Conservation (phyloP, 2,113 vertebrate genomes). For the Lophius piscatorius region DNA sequence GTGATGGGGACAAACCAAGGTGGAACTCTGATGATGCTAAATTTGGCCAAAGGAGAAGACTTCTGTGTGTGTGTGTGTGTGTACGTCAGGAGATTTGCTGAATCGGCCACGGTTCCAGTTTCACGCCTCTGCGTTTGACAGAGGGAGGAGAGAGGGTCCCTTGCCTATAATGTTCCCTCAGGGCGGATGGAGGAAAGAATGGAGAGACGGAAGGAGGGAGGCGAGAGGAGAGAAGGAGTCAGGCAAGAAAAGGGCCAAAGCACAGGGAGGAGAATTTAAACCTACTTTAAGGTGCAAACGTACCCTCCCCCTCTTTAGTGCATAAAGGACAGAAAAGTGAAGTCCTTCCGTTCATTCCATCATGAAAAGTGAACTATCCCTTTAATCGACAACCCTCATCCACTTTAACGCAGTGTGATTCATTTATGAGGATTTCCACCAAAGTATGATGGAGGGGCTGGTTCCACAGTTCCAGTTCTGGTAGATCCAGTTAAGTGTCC, state of each 20-base stretch:
- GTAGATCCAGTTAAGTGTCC: no score
- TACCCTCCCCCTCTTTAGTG: conserved; percentile 11
- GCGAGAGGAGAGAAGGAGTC: no score
- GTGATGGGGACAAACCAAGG: conserved; percentile 81
- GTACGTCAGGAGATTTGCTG: conserved; percentile 79
- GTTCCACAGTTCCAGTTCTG: no score
- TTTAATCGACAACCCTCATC: no score
- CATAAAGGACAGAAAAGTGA: no score
- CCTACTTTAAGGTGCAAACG: no score
- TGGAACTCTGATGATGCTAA: conserved; percentile 89
- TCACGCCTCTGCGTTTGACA: conserved; percentile 75
- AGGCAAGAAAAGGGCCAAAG: no score
- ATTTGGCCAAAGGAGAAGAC: conserved; percentile 87
- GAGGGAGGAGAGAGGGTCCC: conserved; percentile 56
- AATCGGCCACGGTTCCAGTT: conserved; percentile 80
- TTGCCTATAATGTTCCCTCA: conserved; percentile 71
- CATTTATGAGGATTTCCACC: no score
- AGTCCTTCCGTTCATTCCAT: no score
- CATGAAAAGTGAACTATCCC: no score
- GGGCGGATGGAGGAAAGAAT: conserved; percentile 44
- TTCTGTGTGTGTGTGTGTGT: conserved; percentile 53
- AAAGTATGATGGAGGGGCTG: no score
- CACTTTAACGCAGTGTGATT: no score
- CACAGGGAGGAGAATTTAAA: conserved; percentile 28
- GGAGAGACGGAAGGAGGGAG: conserved; percentile 44